Conservation (phyloP, 2,888 invertebrate species). For the Globia sparganii region DNA sequence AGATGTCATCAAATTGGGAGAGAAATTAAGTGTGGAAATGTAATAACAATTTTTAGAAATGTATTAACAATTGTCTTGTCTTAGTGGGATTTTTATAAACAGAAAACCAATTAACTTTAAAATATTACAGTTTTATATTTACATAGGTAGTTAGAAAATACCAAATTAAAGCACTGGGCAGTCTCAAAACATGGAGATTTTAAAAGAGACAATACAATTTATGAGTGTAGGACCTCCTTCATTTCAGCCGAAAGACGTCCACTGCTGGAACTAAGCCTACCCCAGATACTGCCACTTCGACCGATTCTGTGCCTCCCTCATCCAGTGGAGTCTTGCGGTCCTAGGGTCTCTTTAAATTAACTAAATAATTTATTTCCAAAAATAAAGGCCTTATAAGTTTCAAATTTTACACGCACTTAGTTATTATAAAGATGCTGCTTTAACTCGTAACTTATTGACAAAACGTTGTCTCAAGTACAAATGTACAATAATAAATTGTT, state of each 20-base stretch:
- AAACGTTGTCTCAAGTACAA: constrained; percentile 4
- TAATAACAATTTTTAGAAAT: neutral
- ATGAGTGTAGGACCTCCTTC: neutral
- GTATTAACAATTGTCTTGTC: too few species aligned
- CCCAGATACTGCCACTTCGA: too few species aligned
- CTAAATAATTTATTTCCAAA: neutral
- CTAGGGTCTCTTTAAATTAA: neutral
- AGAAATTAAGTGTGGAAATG: neutral
- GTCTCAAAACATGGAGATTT: neutral
- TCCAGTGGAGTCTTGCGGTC: too few species aligned
- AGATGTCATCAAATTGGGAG: neutral
- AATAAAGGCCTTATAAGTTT: neutral
- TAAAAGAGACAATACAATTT: neutral
- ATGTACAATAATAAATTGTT: constrained; percentile 31
- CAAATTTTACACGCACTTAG: neutral
- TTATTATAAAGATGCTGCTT: neutral
- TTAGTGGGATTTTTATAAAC: neutral
- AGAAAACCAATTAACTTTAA: neutral
- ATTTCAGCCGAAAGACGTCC: too few species aligned
- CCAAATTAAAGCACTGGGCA: neutral
- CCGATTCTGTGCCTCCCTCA: too few species aligned
- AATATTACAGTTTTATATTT: neutral
- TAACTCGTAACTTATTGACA: neutral
- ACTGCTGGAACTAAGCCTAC: too few species aligned
- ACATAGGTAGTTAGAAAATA: neutral